Percentiles rank a stretch among this genome's conserved stretches.
These are phyloP conservation scores for Penelope pileata DNA, from an alignment of 2,113 vertebrate species.

Conservation along the genomic window DNA sequence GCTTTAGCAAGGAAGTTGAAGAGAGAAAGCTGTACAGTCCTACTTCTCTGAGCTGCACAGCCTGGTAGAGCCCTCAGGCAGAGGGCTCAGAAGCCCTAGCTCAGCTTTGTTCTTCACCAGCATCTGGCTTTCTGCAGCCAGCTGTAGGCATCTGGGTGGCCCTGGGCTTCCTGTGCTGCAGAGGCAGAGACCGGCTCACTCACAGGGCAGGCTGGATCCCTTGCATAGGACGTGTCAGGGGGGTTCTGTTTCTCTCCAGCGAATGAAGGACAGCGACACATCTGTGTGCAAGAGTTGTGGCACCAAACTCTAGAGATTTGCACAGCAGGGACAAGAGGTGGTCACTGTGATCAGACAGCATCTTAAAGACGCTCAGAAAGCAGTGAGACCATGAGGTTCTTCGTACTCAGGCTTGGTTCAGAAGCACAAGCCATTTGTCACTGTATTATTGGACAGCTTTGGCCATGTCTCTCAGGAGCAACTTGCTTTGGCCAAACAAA, in stretches of 20 bases:
- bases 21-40: background rate
- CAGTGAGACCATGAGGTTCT: background rate
- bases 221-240: background rate
- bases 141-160: slow-evolving; percentile 37
- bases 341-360: background rate
- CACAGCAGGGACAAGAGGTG: background rate
- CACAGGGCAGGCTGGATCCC: background rate
- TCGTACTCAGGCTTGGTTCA: background rate
- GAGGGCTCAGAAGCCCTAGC: background rate
- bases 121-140: background rate
- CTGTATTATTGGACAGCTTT: background rate
- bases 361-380: fast-evolving
- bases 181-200: background rate
- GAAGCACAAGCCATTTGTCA: background rate
- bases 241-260: background rate
- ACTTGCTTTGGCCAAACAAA: background rate
- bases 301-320: background rate
- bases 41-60: background rate
- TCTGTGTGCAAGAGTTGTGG: background rate
- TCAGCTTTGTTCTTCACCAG: background rate
- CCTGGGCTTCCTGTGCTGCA: background rate
- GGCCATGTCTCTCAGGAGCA: background rate
- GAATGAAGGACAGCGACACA: background rate
- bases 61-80: background rate
- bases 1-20: background rate